Percentiles rank a stretch among this genome's conserved stretches.
phyloP scores from a whole-genome alignment of 1,140 invertebrate genomes.

The Paramacrobiotus metropolitanus region DNA sequence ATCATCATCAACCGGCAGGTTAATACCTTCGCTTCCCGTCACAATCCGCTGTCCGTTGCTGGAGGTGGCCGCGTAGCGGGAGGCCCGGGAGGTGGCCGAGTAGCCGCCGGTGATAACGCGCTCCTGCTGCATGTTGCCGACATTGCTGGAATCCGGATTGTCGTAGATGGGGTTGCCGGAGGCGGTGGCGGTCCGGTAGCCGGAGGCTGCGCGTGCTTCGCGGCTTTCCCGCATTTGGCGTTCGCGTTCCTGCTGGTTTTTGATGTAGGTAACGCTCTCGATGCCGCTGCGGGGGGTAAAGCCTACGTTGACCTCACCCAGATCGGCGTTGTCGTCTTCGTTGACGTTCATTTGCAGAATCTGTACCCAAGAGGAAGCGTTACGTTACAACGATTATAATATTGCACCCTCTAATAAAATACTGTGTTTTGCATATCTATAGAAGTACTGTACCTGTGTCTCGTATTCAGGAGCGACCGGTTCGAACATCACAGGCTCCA shows the following conservation, averaged over 20 bases:
- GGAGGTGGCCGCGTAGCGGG: neutral
- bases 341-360: slow-evolving; percentile 5
- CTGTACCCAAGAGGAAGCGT: neutral
- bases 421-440: neutral
- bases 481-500: slow-evolving; percentile 51
- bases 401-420: neutral
- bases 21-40: neutral
- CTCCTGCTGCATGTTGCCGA: neutral
- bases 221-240: neutral
- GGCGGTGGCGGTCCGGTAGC: neutral
- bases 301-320: neutral
- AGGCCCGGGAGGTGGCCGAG: neutral
- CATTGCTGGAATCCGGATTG: slow-evolving; percentile 1
- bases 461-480: slow-evolving; percentile 56
- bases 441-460: slow-evolving; percentile 32
- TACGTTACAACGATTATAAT: neutral
- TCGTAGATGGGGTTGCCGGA: slow-evolving; percentile 3
- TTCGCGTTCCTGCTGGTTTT: neutral
- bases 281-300: neutral
- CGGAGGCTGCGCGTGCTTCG: neutral
- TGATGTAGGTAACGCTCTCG: slow-evolving; percentile 4
- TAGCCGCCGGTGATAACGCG: neutral
- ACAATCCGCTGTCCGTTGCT: neutral
- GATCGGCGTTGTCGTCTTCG: slow-evolving; percentile 5
- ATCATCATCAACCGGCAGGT: neutral